Evolutionary conservation across 2,797 vertebrate species (phyloP), one percentile per base, ranked within the genome.

Genomic region (Falco biarmicus): DNA sequence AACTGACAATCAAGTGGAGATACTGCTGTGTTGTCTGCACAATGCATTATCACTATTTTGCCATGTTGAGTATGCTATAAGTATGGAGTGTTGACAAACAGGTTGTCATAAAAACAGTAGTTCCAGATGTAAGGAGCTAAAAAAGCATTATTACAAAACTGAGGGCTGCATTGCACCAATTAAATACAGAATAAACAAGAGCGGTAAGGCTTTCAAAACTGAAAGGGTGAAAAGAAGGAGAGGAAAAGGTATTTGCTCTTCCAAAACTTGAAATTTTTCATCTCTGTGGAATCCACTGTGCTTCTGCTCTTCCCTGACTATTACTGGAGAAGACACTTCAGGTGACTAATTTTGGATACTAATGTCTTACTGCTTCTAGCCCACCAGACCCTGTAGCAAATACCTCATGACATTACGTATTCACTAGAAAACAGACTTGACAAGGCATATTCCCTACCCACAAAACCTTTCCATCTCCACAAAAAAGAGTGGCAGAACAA

Each of bases 121-220:
- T 79, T 6, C 13, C 18, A 17, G 4, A 26, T 16, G 48, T 2
- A 53, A 2, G 7, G 3, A 61, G 7, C 1, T 1, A 51, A 56
- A 79, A 50, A 63, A 18, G 0, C 26, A 34, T 22, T 59, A 7
- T 13, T 48, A 24, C 5, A 85, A 45, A 50, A 56, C 29, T 34
- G 28, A 56, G 13, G 15, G 3, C 4, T 80, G 24, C 11, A 16
- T 15, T 57, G 6, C 4, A 39, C 1, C 4, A 63, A 48, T 9
- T 50, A 61, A 68, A 48, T 56, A 5, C 1, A 70, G 74, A 93
- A 56, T 7, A 41, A 82, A 29, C 6, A 48, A 34, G 11, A 31
- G 1, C 15, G 17, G 3, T 65, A 78, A 57, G 24, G 12, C 3
- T 29, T 66, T 71, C 4, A 7, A 80, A 80, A 57, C 3, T 7